Percentiles rank a stretch among this genome's conserved stretches.
Conservation (phyloP, 2,113 vertebrate genomes). For the Oenanthe oenanthe region DNA sequence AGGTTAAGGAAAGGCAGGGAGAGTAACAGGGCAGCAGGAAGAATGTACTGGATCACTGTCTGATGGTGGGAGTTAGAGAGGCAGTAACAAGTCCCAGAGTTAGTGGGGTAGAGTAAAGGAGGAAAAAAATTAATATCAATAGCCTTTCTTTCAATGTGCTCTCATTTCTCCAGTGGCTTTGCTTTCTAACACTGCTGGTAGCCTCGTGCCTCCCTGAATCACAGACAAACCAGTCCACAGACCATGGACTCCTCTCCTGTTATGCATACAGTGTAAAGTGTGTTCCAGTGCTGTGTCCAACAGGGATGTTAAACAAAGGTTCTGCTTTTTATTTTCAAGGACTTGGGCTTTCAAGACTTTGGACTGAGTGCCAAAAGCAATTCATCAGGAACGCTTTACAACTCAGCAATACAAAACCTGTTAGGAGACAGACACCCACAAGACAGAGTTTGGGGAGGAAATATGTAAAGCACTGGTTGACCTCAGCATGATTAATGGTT, state of each 20-base stretch:
- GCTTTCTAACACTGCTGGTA: neutral
- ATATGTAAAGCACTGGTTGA: constrained; percentile 67
- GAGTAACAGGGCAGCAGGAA: neutral
- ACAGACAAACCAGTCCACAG: neutral
- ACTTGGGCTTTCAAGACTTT: constrained; percentile 76
- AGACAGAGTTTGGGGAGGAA: constrained; percentile 73
- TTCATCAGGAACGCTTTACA: constrained; percentile 78
- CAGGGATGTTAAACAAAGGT: constrained; percentile 66
- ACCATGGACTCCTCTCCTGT: constrained; percentile 48
- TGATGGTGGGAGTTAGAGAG: neutral
- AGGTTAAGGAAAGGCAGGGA: neutral
- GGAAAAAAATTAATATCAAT: neutral
- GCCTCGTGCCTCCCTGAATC: neutral
- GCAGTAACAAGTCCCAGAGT: neutral
- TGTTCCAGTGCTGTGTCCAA: constrained; percentile 70
- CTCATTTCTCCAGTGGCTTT: neutral
- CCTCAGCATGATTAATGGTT: constrained; percentile 81
- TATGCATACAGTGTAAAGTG: constrained; percentile 54
- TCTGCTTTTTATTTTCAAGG: constrained; percentile 81
- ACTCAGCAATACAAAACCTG: constrained; percentile 72
- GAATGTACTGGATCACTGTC: neutral
- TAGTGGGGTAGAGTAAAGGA: neutral
- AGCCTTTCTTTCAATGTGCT: neutral
- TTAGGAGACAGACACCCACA: constrained; percentile 75
- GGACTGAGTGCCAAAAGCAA: constrained; percentile 79